Percentiles rank a stretch among this genome's conserved stretches.
Evolutionary conservation across 1,140 invertebrate genomes (phyloP).

Genomic region (Batillaria attramentaria): DNA sequence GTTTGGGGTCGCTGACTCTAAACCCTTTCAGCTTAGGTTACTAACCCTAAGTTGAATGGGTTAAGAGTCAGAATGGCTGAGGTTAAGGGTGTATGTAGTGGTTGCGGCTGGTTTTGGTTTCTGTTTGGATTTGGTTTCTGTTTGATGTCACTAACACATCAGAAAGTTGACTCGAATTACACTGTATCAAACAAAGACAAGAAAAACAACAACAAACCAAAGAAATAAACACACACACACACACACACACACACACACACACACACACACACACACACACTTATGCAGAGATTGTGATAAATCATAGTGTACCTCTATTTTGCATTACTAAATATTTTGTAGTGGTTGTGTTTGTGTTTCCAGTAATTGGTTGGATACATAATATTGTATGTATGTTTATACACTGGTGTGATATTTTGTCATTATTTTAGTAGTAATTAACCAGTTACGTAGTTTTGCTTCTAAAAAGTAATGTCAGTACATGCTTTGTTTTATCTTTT

Average conservation of each 20-base stretch:
- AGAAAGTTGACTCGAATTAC: neutral
- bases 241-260: neutral
- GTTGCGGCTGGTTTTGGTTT: neutral
- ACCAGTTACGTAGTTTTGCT: no score
- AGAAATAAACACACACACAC: neutral
- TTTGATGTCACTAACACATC: neutral
- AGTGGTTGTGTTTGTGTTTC: no score
- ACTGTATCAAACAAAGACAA: neutral
- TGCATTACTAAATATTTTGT: no score
- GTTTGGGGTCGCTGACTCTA: no score
- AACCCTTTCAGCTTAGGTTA: no score
- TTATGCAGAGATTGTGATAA: neutral
- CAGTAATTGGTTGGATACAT: neutral
- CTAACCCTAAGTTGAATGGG: no score
- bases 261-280: constrained; percentile 3
- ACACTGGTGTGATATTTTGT: neutral
- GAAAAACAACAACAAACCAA: neutral
- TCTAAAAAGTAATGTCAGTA: no score
- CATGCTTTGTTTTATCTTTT: no score
- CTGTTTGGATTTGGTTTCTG: neutral
- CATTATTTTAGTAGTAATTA: neutral
- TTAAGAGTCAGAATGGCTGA: no score
- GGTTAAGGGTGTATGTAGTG: no score
- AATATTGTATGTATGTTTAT: neutral
- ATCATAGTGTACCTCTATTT: no score